Percentiles rank a stretch among this genome's conserved stretches.
phyloP scores from a whole-genome alignment of 2,113 vertebrate genomes.

The Leptobrachium leishanense region DNA sequence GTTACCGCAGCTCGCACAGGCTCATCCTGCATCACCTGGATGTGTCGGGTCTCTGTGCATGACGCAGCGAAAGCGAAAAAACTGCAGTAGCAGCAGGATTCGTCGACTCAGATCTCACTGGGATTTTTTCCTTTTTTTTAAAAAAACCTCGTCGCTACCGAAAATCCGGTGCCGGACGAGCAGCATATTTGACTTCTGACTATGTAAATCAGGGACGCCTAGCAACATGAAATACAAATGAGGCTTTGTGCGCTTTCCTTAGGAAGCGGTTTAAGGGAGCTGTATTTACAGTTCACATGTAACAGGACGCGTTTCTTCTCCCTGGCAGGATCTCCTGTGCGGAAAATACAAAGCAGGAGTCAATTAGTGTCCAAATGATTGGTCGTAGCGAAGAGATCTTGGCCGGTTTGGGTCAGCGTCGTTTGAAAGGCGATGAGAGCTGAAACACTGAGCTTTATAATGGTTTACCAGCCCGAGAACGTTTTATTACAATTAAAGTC shows the following conservation, averaged over 20 bases:
- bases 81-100: background rate
- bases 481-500: conserved; percentile 9
- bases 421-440: background rate
- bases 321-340: background rate
- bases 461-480: background rate
- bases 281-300: conserved; percentile 14
- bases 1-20: too few species aligned
- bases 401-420: background rate
- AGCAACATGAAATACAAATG: conserved; percentile 14
- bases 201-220: conserved; percentile 1
- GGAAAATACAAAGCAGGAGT: background rate
- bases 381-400: background rate
- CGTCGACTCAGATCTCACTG: background rate
- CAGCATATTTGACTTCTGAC: conserved; percentile 13
- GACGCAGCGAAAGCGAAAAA: background rate
- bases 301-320: conserved; percentile 9
- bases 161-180: background rate
- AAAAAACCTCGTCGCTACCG: background rate
- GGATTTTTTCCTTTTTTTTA: too few species aligned
- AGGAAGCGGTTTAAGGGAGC: background rate
- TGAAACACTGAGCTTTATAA: background rate
- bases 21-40: too few species aligned
- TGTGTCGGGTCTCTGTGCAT: too few species aligned
- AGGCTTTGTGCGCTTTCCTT: background rate
- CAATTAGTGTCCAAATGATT: background rate